These are phyloP conservation scores for Psophia crepitans DNA, from an alignment of 2,113 vertebrate species.

Conservation along the genomic window DNA sequence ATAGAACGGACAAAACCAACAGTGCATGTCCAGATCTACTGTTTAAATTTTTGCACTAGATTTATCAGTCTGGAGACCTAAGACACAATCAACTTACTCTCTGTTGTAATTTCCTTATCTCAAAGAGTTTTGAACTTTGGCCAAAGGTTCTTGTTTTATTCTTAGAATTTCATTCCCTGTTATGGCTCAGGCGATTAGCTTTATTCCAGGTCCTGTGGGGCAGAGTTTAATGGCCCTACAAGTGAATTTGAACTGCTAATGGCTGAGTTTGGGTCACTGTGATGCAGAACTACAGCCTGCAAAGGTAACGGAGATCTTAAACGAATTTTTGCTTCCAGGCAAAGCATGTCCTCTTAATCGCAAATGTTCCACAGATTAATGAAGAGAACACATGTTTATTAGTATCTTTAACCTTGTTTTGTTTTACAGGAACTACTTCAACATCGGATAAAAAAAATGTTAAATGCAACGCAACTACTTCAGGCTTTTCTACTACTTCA, in stretches of 20 bases:
- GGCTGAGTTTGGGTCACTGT: background rate
- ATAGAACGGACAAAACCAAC: background rate
- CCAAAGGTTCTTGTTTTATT: background rate
- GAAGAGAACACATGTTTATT: background rate
- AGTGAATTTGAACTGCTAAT: background rate
- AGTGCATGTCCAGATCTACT: background rate
- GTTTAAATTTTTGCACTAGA: background rate
- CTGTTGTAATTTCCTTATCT: background rate
- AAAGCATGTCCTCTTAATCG: background rate
- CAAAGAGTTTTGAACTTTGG: background rate
- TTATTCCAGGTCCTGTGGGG: background rate
- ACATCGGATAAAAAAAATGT: constrained; percentile 7
- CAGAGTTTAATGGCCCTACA: background rate
- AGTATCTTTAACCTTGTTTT: background rate
- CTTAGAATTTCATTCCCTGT: too few species aligned
- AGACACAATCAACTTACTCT: background rate
- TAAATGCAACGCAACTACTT: background rate
- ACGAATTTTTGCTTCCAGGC: background rate
- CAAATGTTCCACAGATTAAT: background rate
- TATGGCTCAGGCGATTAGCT: background rate
- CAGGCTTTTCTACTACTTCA: constrained; percentile 18
- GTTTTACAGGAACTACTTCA: background rate
- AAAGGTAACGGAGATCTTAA: accelerated
- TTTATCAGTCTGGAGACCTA: background rate
- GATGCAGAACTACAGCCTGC: background rate